phyloP scores from a whole-genome alignment of 2,797 vertebrate species.

The Pangasius sanitwongsei region DNA sequence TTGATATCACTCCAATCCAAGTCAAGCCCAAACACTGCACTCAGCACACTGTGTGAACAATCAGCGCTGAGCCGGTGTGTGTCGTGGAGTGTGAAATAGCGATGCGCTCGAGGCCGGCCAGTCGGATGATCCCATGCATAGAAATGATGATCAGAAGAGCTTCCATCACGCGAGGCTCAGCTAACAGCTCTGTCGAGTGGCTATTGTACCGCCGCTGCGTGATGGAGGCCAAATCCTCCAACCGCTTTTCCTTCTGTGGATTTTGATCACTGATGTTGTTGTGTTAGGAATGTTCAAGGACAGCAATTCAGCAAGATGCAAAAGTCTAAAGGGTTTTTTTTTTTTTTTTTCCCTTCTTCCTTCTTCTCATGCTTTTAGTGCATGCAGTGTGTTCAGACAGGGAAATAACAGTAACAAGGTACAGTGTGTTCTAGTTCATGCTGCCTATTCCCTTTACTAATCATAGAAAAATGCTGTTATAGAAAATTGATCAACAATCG shows the following conservation, averaged over 20 bases:
- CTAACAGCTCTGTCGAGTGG: neutral
- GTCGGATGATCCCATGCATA: constrained; percentile 30
- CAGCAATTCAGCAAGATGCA: neutral
- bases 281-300: neutral
- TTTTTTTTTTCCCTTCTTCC: too few species aligned
- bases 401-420: neutral
- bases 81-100: constrained; percentile 47
- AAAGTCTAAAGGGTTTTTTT: neutral
- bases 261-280: neutral
- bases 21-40: constrained; percentile 3
- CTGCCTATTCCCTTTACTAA: neutral
- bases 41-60: constrained; percentile 8
- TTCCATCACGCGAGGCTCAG: neutral
- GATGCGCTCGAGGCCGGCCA: constrained; percentile 14
- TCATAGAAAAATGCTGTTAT: too few species aligned
- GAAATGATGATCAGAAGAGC: neutral
- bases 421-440: neutral
- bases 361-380: neutral
- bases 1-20: constrained; percentile 27
- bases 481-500: neutral
- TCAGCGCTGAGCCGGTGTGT: constrained; percentile 27
- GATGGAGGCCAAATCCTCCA: neutral
- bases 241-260: neutral
- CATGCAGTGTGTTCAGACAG: neutral
- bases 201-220: neutral